Percentiles rank a stretch among this genome's conserved stretches.
Evolutionary conservation across 2,797 vertebrate genomes (phyloP).

Genomic region (Carduelis carduelis): DNA sequence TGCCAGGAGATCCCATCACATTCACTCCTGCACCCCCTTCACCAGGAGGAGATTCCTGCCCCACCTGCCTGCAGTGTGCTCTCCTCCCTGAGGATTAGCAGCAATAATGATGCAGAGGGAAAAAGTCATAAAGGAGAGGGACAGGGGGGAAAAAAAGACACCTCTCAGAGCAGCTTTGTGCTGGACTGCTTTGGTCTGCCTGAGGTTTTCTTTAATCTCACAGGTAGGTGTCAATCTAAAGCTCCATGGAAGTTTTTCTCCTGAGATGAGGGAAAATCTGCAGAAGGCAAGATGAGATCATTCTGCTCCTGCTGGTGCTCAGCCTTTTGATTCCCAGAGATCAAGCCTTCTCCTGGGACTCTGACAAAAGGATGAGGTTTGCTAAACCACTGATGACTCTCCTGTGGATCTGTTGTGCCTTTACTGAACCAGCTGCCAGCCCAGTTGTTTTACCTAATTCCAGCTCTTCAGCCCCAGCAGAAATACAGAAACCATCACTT

Average conservation of each 20-base stretch:
- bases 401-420: background rate
- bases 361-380: background rate
- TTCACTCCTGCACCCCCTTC: background rate
- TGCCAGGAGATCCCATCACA: background rate
- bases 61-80: background rate
- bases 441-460: background rate
- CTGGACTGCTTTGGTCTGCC: background rate
- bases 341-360: background rate
- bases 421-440: background rate
- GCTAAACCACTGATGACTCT: background rate
- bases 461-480: background rate
- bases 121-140: background rate
- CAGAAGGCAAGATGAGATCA: background rate
- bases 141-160: rapidly evolving
- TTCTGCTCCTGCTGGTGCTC: background rate
- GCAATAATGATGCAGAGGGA: background rate
- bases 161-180: background rate
- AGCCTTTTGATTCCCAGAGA: background rate
- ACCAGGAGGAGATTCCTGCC: background rate
- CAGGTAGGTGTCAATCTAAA: background rate
- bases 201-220: background rate
- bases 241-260: background rate
- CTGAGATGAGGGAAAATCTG: background rate
- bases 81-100: background rate
- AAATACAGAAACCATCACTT: background rate